These are phyloP conservation scores for Triplophysa yarkandensis DNA, from an alignment of 2,797 vertebrate genomes.

Conservation along the genomic window DNA sequence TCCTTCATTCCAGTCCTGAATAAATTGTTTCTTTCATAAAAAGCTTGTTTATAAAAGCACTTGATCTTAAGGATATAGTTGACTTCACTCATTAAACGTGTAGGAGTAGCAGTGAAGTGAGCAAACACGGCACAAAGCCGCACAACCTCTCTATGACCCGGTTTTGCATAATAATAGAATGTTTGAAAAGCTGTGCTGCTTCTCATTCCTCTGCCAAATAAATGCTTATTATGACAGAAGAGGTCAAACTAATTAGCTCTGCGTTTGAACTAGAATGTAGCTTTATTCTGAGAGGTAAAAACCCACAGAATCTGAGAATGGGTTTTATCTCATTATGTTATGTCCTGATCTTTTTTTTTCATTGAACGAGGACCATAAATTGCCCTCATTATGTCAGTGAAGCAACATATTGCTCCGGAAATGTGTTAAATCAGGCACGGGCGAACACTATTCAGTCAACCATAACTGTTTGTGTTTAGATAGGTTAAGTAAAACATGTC, in stretches of 20 bases:
- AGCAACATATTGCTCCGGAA: slow-evolving; percentile 34
- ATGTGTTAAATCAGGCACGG: slow-evolving; percentile 60
- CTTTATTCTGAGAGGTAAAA: slow-evolving; percentile 59
- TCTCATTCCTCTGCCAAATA: slow-evolving; percentile 52
- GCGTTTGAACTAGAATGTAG: slow-evolving; percentile 70
- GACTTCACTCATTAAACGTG: slow-evolving; percentile 31
- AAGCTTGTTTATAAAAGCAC: slow-evolving; percentile 6
- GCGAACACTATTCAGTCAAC: slow-evolving; percentile 73
- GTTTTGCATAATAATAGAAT: slow-evolving; percentile 71
- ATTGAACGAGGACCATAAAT: slow-evolving; percentile 17
- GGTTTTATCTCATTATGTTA: slow-evolving; percentile 16
- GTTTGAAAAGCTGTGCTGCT: slow-evolving; percentile 64
- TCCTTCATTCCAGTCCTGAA: not conserved
- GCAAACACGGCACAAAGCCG: slow-evolving; percentile 21
- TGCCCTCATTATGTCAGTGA: slow-evolving; percentile 8
- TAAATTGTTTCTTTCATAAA: not conserved
- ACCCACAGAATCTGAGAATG: not conserved
- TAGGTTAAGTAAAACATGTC: slow-evolving; percentile 80
- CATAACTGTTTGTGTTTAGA: slow-evolving; percentile 77
- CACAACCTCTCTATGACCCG: slow-evolving; percentile 59
- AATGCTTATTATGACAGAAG: slow-evolving; percentile 76
- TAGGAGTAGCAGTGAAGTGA: slow-evolving; percentile 26
- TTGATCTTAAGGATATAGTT: slow-evolving; percentile 10
- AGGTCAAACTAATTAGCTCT: slow-evolving; percentile 83
- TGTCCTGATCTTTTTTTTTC: slow-evolving; percentile 2